A percentile compares a stretch with the other conserved stretches of the same genome.
Evolutionary conservation across 2,888 invertebrate species (phyloP).

Genomic region (Frankliniella fusca): DNA sequence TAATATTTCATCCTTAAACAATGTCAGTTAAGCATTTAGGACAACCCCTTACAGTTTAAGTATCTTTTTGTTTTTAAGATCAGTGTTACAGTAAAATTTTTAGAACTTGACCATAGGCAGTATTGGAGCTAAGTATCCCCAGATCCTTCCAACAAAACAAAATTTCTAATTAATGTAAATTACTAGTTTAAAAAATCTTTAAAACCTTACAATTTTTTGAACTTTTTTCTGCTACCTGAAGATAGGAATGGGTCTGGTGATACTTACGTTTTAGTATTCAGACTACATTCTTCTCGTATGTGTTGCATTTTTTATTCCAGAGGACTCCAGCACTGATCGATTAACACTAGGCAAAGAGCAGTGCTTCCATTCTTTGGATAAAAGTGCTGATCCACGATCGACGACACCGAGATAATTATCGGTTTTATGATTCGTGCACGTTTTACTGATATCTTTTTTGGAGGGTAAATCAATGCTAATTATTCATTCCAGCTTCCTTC

Average conservation of each 20-base stretch:
- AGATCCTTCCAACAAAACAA: neutral
- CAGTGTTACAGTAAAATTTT: neutral
- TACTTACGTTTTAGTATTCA: neutral
- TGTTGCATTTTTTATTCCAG: conserved; percentile 26
- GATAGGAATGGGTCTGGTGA: neutral
- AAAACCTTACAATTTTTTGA: neutral
- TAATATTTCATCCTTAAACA: neutral
- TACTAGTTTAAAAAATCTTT: neutral
- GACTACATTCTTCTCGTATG: conserved; percentile 4
- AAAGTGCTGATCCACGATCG: conserved; percentile 19
- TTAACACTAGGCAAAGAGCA: conserved; percentile 24
- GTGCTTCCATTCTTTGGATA: conserved; percentile 22
- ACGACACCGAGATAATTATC: conserved; percentile 26
- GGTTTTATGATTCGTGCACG: conserved; percentile 24
- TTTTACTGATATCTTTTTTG: conserved; percentile 27
- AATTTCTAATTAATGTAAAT: neutral
- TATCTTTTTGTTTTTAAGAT: neutral
- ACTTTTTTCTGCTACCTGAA: neutral
- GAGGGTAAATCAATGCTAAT: conserved; percentile 26
- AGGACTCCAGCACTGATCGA: conserved; percentile 19
- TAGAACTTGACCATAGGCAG: neutral
- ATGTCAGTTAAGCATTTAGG: neutral
- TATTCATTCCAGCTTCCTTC: conserved; percentile 26
- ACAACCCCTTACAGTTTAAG: neutral
- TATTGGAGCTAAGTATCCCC: neutral